Percentiles rank a stretch among this genome's conserved stretches.
Evolutionary conservation across 2,113 vertebrate species (phyloP).

Genomic region (Corvus moneduloides): DNA sequence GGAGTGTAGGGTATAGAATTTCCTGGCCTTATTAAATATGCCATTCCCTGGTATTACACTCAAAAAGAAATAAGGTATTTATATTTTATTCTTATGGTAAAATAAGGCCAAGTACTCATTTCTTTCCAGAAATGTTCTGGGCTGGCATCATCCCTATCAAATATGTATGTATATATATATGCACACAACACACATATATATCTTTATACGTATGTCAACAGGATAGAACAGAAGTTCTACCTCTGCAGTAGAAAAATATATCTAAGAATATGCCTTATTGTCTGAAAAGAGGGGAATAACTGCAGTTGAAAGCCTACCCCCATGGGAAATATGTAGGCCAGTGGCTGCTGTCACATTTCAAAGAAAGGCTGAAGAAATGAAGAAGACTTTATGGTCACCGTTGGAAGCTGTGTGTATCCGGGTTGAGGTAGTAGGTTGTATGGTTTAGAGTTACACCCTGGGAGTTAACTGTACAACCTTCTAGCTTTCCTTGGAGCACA

Average conservation of each 20-base stretch:
- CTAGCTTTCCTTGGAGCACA: slow-evolving; percentile 99
- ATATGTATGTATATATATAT: neutral
- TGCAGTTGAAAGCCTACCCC: neutral
- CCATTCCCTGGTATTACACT: neutral
- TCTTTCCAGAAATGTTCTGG: neutral
- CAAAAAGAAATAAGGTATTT: neutral
- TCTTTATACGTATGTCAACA: neutral
- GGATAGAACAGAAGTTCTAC: neutral
- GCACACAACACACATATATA: neutral
- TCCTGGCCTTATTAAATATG: neutral
- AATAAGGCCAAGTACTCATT: neutral
- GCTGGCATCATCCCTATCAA: neutral
- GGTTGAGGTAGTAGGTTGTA: slow-evolving; percentile 99
- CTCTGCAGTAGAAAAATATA: neutral
- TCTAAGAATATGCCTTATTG: neutral
- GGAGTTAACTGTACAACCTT: slow-evolving; percentile 99
- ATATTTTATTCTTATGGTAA: neutral
- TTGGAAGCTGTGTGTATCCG: slow-evolving; percentile 94
- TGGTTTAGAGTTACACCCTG: slow-evolving; percentile 99
- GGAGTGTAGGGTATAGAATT: neutral
- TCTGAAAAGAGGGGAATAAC: neutral
- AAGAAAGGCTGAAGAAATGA: slow-evolving; percentile 76
- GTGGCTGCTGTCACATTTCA: slow-evolving; percentile 65
- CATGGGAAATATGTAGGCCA: slow-evolving; percentile 28
- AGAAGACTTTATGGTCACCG: slow-evolving; percentile 75